A percentile compares a stretch with the other conserved stretches of the same genome.
Evolutionary conservation across 37 sponge, comb jelly and placozoan species (phyloP).

Genomic region (Hexactinellida sp.): DNA sequence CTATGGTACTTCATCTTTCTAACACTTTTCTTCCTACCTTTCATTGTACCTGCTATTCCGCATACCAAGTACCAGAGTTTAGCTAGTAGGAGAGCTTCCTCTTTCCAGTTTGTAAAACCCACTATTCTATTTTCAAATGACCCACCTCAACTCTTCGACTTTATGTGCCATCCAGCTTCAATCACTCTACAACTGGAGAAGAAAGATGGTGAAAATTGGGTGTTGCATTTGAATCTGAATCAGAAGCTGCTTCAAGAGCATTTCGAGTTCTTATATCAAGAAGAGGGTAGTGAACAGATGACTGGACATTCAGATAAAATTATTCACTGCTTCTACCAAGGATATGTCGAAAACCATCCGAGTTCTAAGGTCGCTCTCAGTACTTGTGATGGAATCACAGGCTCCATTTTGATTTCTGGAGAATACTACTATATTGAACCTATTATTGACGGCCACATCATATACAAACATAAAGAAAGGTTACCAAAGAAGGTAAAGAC

Average conservation of each 20-base stretch:
- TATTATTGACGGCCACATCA: neutral
- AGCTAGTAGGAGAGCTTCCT: neutral
- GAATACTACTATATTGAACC: constrained; percentile 4
- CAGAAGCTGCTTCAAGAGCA: neutral
- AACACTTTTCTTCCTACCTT: too few species aligned
- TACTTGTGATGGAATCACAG: neutral
- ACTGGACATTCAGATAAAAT: neutral
- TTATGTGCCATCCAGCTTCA: neutral
- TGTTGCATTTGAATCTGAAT: neutral
- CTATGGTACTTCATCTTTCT: too few species aligned
- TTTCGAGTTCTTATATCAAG: neutral
- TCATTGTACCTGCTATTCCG: too few species aligned
- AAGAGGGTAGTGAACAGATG: neutral
- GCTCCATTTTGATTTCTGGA: neutral
- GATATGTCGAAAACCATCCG: neutral
- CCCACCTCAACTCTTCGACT: neutral
- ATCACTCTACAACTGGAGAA: neutral
- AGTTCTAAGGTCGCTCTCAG: neutral
- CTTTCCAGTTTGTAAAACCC: neutral
- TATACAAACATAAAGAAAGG: neutral
- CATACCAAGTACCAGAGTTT: neutral
- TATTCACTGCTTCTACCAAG: neutral
- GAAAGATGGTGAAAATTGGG: neutral
- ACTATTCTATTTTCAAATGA: neutral
- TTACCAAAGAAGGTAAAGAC: neutral